phyloP scores from a whole-genome alignment of 2,113 vertebrate genomes.

The Halichoeres trimaculatus region DNA sequence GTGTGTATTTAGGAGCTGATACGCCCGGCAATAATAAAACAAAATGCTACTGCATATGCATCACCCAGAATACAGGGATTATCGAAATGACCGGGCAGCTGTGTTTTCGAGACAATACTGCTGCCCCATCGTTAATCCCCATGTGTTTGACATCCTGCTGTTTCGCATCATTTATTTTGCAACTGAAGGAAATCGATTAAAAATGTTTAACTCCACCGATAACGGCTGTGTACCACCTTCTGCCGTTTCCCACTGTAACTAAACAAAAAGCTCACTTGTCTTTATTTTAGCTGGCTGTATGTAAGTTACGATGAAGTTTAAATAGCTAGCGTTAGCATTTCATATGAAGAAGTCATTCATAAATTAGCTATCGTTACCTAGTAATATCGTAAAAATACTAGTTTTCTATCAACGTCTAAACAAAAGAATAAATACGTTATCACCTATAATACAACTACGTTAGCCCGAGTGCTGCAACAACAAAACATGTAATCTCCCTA shows the following conservation, averaged over 20 bases:
- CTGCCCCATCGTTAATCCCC: constrained; percentile 58
- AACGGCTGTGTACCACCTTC: neutral
- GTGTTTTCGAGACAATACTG: constrained; percentile 58
- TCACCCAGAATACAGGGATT: constrained; percentile 22
- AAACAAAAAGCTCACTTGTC: neutral
- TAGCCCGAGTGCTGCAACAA: neutral
- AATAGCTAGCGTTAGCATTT: constrained; percentile 62
- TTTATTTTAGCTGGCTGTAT: neutral
- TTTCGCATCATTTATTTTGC: constrained; percentile 53
- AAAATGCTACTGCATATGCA: constrained; percentile 27
- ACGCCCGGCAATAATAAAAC: neutral
- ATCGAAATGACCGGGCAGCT: constrained; percentile 46
- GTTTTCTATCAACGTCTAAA: neutral
- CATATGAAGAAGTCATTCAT: constrained; percentile 28
- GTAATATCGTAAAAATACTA: constrained; percentile 8
- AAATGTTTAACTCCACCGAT: neutral
- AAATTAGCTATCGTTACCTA: constrained; percentile 19
- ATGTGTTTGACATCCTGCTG: constrained; percentile 64
- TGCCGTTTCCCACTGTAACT: neutral
- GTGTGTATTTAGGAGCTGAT: neutral
- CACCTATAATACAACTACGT: neutral
- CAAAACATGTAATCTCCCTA: neutral
- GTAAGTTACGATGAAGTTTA: constrained; percentile 15
- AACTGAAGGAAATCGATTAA: constrained; percentile 6
- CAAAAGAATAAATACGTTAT: neutral